phyloP scores from a whole-genome alignment of 1,140 invertebrate genomes.

The Drosophila nigromelanica region DNA sequence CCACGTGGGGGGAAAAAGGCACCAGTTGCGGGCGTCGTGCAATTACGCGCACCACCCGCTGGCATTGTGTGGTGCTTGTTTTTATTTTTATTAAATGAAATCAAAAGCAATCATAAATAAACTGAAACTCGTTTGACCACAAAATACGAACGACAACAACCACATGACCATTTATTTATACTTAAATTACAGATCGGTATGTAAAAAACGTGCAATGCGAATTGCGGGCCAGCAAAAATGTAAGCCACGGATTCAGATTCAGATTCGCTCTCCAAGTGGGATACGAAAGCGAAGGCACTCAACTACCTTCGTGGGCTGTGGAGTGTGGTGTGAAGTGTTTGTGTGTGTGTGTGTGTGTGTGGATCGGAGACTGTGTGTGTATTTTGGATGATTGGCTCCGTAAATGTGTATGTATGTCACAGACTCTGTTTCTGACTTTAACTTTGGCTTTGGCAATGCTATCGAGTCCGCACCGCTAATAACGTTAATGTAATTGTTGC shows the following conservation, averaged over 20 bases:
- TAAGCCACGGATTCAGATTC: slow-evolving; percentile 50
- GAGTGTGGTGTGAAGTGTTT: slow-evolving; percentile 24
- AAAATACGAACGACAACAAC: slow-evolving; percentile 36
- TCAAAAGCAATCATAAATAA: slow-evolving; percentile 83
- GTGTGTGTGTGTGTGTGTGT: slow-evolving; percentile 8
- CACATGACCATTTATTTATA: slow-evolving; percentile 47
- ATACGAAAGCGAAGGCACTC: slow-evolving; percentile 57
- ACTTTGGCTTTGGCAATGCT: slow-evolving; percentile 39
- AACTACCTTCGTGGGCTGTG: slow-evolving; percentile 65
- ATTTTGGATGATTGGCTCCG: slow-evolving; percentile 46
- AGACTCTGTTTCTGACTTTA: slow-evolving; percentile 19
- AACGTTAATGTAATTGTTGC: slow-evolving; percentile 47
- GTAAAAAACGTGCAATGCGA: slow-evolving; percentile 79
- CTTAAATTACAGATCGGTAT: slow-evolving; percentile 71
- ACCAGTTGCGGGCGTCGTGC: slow-evolving; percentile 53
- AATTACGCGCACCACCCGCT: slow-evolving; percentile 76
- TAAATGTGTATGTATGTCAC: slow-evolving; percentile 10
- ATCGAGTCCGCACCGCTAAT: slow-evolving; percentile 6
- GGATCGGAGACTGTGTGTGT: slow-evolving; percentile 29
- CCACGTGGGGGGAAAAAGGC: no score
- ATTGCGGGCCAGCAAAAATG: slow-evolving; percentile 31
- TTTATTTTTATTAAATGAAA: slow-evolving; percentile 76
- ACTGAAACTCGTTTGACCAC: slow-evolving; percentile 80
- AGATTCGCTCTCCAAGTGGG: slow-evolving; percentile 40
- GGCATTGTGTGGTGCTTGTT: slow-evolving; percentile 51